Evolutionary conservation across 2,888 invertebrate species (phyloP).

Genomic region (Orthosia gracilis): DNA sequence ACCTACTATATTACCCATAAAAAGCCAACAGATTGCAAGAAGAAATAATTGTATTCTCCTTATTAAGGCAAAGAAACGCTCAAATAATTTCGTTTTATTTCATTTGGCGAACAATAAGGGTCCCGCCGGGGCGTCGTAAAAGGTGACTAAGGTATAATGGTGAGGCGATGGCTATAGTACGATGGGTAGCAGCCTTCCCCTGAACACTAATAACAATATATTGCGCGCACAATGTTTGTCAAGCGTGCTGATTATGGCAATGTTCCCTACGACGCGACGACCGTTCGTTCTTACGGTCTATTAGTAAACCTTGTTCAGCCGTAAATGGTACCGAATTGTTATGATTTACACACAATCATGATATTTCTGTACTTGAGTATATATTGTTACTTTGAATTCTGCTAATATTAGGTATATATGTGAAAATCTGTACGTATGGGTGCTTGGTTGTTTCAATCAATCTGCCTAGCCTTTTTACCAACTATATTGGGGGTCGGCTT

Average conservation of each 20-base stretch:
- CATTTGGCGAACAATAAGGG: constrained; percentile 25
- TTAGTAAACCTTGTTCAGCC: constrained; percentile 11
- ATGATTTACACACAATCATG: constrained; percentile 25
- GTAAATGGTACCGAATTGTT: constrained; percentile 36
- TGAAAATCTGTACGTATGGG: no score
- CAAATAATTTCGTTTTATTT: constrained; percentile 37
- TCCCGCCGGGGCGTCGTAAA: constrained; percentile 34
- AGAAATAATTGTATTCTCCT: constrained; percentile 7
- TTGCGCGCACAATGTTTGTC: constrained; percentile 42
- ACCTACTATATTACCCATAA: background rate
- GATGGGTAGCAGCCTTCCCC: constrained; percentile 49
- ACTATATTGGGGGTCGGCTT: no score
- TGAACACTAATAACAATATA: constrained; percentile 52
- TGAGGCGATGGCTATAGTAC: constrained; percentile 23
- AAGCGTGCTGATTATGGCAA: constrained; percentile 29
- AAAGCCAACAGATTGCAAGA: background rate
- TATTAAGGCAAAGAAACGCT: constrained; percentile 19
- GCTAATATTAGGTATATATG: no score
- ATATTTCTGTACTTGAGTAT: constrained; percentile 11
- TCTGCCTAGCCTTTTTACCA: no score
- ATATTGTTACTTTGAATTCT: background rate
- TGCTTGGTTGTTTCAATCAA: no score
- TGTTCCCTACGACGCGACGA: constrained; percentile 15
- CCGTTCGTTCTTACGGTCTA: constrained; percentile 28
- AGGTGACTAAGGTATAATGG: constrained; percentile 51